Evolutionary conservation across 2,888 invertebrate genomes (phyloP).

Genomic region (Hybos culiciformis): DNA sequence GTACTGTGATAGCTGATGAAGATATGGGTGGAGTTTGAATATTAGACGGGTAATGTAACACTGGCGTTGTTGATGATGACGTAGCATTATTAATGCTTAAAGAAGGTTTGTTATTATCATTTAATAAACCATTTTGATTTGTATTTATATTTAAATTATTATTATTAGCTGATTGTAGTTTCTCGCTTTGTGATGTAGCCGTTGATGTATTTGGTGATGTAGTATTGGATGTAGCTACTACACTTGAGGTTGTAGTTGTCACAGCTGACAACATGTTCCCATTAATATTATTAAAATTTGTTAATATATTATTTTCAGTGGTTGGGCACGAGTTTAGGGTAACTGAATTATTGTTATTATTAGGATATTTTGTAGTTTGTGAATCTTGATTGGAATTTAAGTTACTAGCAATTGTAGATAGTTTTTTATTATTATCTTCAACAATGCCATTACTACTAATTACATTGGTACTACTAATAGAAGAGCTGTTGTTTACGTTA

Average conservation of each 20-base stretch:
- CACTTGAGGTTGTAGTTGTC: neutral
- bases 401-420: neutral
- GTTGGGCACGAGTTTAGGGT: too few relatives aligned
- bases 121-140: constrained; percentile 1
- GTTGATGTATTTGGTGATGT: neutral
- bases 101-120: too few relatives aligned
- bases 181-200: neutral
- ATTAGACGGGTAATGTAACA: constrained; percentile 8
- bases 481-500: constrained; percentile 8
- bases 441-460: constrained; percentile 14
- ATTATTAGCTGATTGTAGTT: neutral
- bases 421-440: constrained; percentile 6
- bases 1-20: constrained; percentile 21
- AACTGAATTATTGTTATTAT: constrained; percentile 7
- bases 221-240: neutral
- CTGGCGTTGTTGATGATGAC: constrained; percentile 31
- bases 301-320: constrained; percentile 12
- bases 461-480: constrained; percentile 7
- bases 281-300: neutral
- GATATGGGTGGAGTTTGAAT: constrained; percentile 18
- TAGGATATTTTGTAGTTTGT: too few relatives aligned
- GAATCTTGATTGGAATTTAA: too few relatives aligned
- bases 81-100: constrained; percentile 25
- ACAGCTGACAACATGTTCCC: neutral
- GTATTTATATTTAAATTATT: neutral